phyloP scores from a whole-genome alignment of 2,113 vertebrate genomes.

The Campylomormyrus tamandua region DNA sequence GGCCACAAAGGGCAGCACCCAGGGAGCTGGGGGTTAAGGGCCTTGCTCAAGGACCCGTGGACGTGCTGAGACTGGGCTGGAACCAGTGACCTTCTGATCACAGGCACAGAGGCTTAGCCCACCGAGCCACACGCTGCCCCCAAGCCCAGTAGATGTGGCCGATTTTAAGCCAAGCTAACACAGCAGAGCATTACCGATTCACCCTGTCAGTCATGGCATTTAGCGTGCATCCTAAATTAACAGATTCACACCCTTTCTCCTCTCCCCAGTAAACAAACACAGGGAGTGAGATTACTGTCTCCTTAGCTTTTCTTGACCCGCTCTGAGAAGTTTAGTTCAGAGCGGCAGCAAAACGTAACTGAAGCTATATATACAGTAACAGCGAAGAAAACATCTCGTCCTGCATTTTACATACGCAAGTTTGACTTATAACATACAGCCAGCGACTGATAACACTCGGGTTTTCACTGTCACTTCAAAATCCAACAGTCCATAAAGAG shows the following conservation, averaged over 20 bases:
- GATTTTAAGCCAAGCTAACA: neutral
- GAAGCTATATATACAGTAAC: neutral
- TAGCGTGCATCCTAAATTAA: neutral
- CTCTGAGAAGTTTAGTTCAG: neutral
- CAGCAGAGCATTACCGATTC: neutral
- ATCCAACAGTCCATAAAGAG: slow-evolving; percentile 35
- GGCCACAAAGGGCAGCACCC: neutral
- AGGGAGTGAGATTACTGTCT: neutral
- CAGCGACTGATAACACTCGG: neutral
- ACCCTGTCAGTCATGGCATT: neutral
- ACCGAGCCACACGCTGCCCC: neutral
- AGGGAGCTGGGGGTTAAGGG: neutral
- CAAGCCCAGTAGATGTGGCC: too few relatives aligned
- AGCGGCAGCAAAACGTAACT: slow-evolving; percentile 30
- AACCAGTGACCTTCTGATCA: neutral
- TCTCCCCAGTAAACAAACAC: neutral
- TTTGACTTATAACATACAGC: slow-evolving; percentile 14
- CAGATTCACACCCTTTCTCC: too few relatives aligned
- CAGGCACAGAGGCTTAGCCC: neutral
- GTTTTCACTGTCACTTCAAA: slow-evolving; percentile 23
- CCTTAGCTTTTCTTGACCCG: neutral
- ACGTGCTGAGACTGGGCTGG: neutral
- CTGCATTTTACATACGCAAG: slow-evolving; percentile 25
- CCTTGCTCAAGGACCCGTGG: neutral
- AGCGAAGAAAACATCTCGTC: slow-evolving; percentile 22